Conservation (phyloP, 1,140 invertebrate species). For the Diploscapter pachys region DNA sequence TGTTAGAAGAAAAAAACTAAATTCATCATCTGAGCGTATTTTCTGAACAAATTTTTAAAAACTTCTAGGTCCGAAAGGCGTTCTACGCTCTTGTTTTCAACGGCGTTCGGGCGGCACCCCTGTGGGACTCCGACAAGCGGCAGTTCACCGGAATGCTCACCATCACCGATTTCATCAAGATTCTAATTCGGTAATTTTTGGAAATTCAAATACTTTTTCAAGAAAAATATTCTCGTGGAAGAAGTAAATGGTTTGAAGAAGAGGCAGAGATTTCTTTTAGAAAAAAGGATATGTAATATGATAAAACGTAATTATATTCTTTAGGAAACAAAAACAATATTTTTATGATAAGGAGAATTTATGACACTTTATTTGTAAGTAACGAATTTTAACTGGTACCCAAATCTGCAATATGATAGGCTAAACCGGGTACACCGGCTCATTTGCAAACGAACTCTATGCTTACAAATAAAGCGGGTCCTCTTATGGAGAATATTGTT, state of each 20-base stretch:
- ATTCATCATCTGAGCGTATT: neutral
- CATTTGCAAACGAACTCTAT: no score
- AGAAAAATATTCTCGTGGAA: neutral
- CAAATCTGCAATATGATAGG: neutral
- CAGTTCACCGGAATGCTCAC: constrained; percentile 92
- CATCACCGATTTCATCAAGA: constrained; percentile 99
- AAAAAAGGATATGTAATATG: neutral
- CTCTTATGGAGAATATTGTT: no score
- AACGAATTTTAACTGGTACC: neutral
- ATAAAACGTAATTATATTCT: neutral
- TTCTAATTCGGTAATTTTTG: constrained; percentile 63
- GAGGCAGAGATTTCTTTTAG: neutral
- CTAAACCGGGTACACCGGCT: no score
- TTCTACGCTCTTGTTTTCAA: constrained; percentile 98
- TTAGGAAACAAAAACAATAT: neutral
- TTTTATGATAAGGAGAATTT: no score
- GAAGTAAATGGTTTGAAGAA: no score
- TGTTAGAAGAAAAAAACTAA: neutral
- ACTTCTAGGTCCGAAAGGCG: constrained; percentile 82
- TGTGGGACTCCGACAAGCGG: constrained; percentile 90
- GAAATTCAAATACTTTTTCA: neutral
- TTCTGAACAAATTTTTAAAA: neutral
- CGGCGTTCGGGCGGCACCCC: constrained; percentile 90
- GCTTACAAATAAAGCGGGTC: no score
- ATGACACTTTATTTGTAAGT: no score